Evolutionary conservation across 1,140 invertebrate species (phyloP).

Genomic region (Araneus ventricosus): DNA sequence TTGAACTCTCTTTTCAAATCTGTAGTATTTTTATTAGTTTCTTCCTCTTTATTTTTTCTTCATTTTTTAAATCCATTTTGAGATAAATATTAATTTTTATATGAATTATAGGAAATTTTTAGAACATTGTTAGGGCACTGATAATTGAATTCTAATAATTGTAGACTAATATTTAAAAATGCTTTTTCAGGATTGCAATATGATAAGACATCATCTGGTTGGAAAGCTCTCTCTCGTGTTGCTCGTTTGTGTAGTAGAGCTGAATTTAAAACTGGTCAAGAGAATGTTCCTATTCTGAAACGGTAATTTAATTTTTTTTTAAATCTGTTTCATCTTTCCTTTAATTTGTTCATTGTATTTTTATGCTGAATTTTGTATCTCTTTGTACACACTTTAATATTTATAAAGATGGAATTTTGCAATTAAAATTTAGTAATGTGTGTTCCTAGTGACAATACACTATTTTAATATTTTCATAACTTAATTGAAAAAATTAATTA

Average conservation of each 20-base stretch:
- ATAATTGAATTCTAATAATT: not conserved
- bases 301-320: conserved; percentile 81
- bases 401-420: too few species aligned
- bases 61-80: too few species aligned
- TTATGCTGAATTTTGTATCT: not conserved
- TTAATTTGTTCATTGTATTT: not conserved
- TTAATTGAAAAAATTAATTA: too few species aligned
- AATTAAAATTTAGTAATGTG: too few species aligned
- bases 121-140: too few species aligned
- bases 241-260: conserved; percentile 78
- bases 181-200: conserved; percentile 86
- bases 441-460: not conserved
- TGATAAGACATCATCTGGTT: conserved; percentile 86
- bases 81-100: too few species aligned
- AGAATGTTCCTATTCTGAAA: conserved; percentile 86
- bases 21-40: too few species aligned
- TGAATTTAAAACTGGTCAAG: conserved; percentile 78
- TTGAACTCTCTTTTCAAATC: too few species aligned
- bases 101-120: not conserved
- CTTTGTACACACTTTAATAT: not conserved
- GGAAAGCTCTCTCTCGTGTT: conserved; percentile 78
- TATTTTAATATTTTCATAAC: too few species aligned
- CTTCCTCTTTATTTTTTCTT: too few species aligned
- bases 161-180: not conserved
- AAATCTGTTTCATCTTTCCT: too few species aligned